phyloP scores from a whole-genome alignment of 2,113 vertebrate species.

The Sarotherodon lohbergeri region DNA sequence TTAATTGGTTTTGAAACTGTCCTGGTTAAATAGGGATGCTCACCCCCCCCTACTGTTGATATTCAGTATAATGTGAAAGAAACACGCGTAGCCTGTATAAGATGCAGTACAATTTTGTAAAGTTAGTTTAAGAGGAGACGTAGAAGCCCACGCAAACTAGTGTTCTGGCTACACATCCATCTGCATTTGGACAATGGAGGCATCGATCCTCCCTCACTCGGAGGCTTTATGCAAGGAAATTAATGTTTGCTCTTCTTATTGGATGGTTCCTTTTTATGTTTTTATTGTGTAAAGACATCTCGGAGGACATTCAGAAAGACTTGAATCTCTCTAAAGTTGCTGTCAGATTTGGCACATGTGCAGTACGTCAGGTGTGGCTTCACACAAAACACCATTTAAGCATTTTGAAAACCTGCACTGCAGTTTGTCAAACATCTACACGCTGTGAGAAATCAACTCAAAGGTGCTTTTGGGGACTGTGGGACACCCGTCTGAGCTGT shows the following conservation, averaged over 20 bases:
- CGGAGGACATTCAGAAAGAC: neutral
- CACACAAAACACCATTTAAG: neutral
- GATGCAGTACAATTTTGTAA: neutral
- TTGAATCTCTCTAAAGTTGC: neutral
- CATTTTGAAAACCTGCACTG: neutral
- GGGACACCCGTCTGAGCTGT: neutral
- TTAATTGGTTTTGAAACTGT: neutral
- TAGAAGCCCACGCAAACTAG: neutral
- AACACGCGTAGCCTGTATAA: neutral
- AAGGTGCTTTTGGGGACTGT: neutral
- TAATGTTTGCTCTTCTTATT: constrained; percentile 17
- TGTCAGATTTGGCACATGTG: neutral
- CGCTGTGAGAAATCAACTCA: neutral
- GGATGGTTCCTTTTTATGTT: constrained; percentile 16
- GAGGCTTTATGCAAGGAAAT: constrained; percentile 11
- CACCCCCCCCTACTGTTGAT: neutral
- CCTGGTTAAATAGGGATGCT: neutral
- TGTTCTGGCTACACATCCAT: neutral
- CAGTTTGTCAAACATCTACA: neutral
- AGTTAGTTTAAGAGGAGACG: neutral
- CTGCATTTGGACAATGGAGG: constrained; percentile 7
- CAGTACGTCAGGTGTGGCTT: neutral
- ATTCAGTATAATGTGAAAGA: neutral
- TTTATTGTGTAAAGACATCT: neutral
- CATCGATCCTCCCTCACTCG: neutral